phyloP scores from a whole-genome alignment of 2,113 vertebrate species.

The Pituophis catenifer region DNA sequence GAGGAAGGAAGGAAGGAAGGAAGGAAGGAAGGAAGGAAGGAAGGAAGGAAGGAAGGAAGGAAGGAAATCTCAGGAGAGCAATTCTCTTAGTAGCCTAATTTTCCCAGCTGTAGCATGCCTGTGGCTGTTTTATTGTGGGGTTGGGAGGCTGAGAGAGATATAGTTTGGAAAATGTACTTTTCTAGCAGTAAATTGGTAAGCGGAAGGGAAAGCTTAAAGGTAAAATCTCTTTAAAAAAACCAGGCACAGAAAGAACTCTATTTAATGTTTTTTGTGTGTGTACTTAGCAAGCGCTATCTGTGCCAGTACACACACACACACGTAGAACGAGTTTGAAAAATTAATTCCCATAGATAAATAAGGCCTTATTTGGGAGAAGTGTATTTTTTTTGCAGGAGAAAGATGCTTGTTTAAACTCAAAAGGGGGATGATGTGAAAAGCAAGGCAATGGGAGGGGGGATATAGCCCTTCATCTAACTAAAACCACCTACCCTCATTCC shows the following conservation, averaged over 20 bases:
- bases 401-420: neutral
- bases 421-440: neutral
- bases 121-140: neutral
- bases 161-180: neutral
- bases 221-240: neutral
- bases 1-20: too few species aligned
- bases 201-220: neutral
- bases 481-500: neutral
- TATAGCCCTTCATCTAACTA: neutral
- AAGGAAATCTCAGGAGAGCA: neutral
- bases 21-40: too few species aligned
- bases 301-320: neutral
- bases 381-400: neutral
- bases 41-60: neutral
- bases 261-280: neutral
- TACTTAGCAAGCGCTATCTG: neutral
- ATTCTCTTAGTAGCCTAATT: neutral
- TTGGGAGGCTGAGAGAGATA: neutral
- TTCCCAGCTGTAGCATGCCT: neutral
- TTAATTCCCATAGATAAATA: neutral
- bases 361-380: neutral
- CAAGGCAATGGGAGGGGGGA: neutral
- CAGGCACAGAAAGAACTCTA: neutral
- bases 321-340: neutral
- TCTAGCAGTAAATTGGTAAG: neutral